Evolutionary conservation across 2,113 vertebrate genomes (phyloP).

Genomic region (Rhabdomys dilectus): DNA sequence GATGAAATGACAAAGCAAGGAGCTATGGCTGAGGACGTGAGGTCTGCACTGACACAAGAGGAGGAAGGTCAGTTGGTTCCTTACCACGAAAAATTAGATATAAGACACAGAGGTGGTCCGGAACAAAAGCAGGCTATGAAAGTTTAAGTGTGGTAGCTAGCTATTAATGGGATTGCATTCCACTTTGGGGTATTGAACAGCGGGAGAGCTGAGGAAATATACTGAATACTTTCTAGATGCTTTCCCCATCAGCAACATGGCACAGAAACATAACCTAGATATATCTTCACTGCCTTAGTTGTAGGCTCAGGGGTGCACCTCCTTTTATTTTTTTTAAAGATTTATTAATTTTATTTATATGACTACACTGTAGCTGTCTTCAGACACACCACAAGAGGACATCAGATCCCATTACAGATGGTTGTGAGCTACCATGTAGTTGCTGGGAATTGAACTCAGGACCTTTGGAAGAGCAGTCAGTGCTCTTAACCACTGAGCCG

Average conservation of each 20-base stretch:
- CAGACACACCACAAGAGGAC: no score
- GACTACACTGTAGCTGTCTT: no score
- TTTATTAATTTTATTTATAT: no score
- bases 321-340: no score
- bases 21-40: background rate
- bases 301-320: background rate
- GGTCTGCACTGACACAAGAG: no score
- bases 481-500: no score
- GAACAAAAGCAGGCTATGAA: background rate
- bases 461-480: no score
- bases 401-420: no score
- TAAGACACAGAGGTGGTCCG: background rate
- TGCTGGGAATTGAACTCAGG: no score
- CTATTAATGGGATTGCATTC: background rate
- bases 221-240: background rate
- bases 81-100: accelerated
- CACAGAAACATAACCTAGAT: background rate
- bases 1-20: background rate
- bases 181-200: background rate
- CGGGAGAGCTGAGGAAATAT: background rate
- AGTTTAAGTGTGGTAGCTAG: background rate
- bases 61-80: background rate
- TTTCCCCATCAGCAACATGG: background rate
- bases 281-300: background rate
- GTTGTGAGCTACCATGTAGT: no score